Base-by-base conservation (phyloP, 2,113 vertebrate genomes). In the Electrona antarctica region DNA sequence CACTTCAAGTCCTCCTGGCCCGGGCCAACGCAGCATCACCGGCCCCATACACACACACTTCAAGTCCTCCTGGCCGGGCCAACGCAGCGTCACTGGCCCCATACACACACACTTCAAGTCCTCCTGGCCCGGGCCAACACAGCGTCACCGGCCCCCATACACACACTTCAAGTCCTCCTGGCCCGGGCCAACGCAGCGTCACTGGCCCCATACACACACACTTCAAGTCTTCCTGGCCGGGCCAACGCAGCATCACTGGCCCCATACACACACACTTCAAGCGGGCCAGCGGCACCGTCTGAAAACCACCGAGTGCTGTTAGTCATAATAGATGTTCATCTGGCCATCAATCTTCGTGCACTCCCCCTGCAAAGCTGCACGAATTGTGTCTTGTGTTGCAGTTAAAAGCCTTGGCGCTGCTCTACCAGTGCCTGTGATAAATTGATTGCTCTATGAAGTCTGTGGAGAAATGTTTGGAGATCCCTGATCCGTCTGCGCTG, bases 311-410 rank as follows among this genome's bases (percentile, higher is more conserved):
- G 64, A 78, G 75, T 68, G 75, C 61, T 74, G 73, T 76, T 74
- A 77, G 78, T 90, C 87, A 87, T 84, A 86, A 90, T 73, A 78
- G 78, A 78, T 77, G 71, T 79, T 83, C 84, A 84, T 88, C 81
- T 81, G 81, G 80, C 80, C 80, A 82, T 87, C 83, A 75, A 77
- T 86, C 81, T 80, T 82, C 6, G 1, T 58, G 65, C 41, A 14
- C 9, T 41, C 11, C 15, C 46, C 8, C 60, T 62, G 55, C 69
- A 74, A 77, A 86, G 79, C 79, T 64, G 78, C 64, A 67, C 9
- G 62, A 76, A 70, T 64, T 46, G 41, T 55, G 64, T 81, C 78
- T 82, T 89, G 73, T 75, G 67, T 83, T 85, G 81, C 81, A 87
- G 74, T 80, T 87, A 85, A 88, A 80, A 83, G 83, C 69, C 71